A percentile compares a stretch with the other conserved stretches of the same genome.
Conservation (phyloP, 2,888 invertebrate species). For the Scrobipalpa costella region DNA sequence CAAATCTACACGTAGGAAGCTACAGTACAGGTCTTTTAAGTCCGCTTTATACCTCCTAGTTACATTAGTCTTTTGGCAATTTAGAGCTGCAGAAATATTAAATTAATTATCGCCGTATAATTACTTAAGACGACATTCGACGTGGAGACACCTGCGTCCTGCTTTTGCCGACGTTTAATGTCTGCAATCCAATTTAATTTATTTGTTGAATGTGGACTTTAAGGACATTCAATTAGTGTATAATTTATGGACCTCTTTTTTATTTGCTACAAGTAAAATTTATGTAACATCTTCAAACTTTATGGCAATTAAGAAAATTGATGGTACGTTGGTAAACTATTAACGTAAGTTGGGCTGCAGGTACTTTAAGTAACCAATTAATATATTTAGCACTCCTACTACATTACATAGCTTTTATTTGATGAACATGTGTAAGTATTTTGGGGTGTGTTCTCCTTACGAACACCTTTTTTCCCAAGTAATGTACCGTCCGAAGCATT, state of each 20-base stretch:
- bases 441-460: no score
- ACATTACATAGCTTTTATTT: no score
- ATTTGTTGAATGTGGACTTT: neutral
- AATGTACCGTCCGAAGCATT: no score
- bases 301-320: neutral
- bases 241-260: neutral
- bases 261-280: neutral
- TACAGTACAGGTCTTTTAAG: slow-evolving; percentile 15
- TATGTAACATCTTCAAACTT: neutral
- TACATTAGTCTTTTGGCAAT: neutral
- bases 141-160: slow-evolving; percentile 10
- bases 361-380: no score
- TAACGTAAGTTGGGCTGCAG: no score
- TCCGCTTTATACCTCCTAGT: slow-evolving; percentile 16
- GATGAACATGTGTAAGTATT: no score
- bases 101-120: slow-evolving; percentile 5
- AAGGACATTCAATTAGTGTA: neutral
- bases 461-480: no score
- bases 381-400: no score
- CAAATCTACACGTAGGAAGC: no score
- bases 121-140: slow-evolving; percentile 1
- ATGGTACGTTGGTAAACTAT: no score
- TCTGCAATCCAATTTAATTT: slow-evolving; percentile 14
- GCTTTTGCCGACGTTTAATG: slow-evolving; percentile 6
- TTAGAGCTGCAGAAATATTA: slow-evolving; percentile 5